Base-by-base conservation (phyloP, 2,888 invertebrate genomes). In the Plebejus anna region DNA sequence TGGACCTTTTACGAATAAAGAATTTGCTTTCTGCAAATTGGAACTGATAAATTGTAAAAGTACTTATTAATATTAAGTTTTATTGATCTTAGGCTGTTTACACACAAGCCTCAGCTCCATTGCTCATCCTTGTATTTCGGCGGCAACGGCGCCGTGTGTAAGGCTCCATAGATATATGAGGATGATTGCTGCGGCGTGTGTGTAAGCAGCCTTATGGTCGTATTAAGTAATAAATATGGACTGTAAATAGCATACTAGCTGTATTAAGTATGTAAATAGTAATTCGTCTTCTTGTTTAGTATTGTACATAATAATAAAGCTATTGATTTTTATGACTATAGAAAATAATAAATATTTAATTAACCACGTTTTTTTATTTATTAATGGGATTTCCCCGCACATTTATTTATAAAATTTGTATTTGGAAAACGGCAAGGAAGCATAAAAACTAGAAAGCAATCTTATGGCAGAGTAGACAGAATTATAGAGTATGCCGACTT, bases 1-100 rank as follows among this genome's bases (percentile, higher is more conserved):
- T 59, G 7, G n/a, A 22, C 28, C 28, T 61, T 22, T 61, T 11
- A 32, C 4, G 13, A 13, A 61, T 61, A 61, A 28, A 61, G 11
- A 2, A 32, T 66, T 66, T 66, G 66, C 66, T 61, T 13, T 66
- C 32, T 36, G 66, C 32, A 66, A 51, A 73, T 73, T 32, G 32
- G 73, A 76, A 76, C 72, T 76, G 76, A 76, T 47, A 61, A 28
- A 72, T 66, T 76, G 4, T 73, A 13, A 66, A 66, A 66, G 32
- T 73, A 73, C 32, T 73, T 55, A 72, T 38, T 72, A 57, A 59
- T 47, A 38, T 57, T 72, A 61, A 38, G 42, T 71, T 72, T 72
- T 47, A 36, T 32, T 70, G 66, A 66, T 66, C 0, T 42, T 42
- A n/a, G 32, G 32, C 32, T 32, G 32, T 32, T 32, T 32, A 32